Conservation (phyloP, 35 echinoderm and acorn worm species). For the Heliocidaris erythrogramma region DNA sequence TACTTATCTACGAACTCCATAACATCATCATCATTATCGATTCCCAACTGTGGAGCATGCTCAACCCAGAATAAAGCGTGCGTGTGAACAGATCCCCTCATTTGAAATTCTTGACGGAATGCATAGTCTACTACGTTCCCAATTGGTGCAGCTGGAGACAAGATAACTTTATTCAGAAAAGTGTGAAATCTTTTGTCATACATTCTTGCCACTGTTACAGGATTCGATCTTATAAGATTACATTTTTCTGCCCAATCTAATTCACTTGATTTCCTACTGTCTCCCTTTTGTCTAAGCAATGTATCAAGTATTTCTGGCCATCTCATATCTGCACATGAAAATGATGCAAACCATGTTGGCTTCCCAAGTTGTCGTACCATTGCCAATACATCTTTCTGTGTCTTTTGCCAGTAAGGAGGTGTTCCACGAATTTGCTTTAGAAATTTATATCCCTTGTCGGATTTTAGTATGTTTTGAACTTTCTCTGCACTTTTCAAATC, state of each 20-base stretch:
- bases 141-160: too few species aligned
- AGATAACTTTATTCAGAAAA: too few species aligned
- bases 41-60: constrained; percentile 53
- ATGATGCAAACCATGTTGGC: constrained; percentile 71
- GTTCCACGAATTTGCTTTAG: constrained; percentile 39
- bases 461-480: constrained; percentile 60
- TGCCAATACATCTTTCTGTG: constrained; percentile 63
- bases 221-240: constrained; percentile 53
- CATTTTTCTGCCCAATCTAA: constrained; percentile 71
- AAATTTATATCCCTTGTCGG: constrained; percentile 52
- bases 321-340: constrained; percentile 64
- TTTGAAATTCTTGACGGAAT: constrained; percentile 71
- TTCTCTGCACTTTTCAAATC: constrained; percentile 53
- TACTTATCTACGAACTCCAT: constrained; percentile 67
- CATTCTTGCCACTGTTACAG: constrained; percentile 78
- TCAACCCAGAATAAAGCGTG: constrained; percentile 73
- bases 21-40: constrained; percentile 54
- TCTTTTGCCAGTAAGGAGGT: constrained; percentile 62
- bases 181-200: neutral
- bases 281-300: constrained; percentile 48
- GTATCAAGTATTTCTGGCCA: constrained; percentile 66
- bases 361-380: constrained; percentile 74
- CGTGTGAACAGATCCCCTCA: constrained; percentile 56
- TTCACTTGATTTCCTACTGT: constrained; percentile 38
- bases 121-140: too few species aligned